Percentiles rank a stretch among this genome's conserved stretches.
These are phyloP conservation scores for Anguilla megastoma DNA, from an alignment of 2,797 vertebrate genomes.

Conservation along the genomic window DNA sequence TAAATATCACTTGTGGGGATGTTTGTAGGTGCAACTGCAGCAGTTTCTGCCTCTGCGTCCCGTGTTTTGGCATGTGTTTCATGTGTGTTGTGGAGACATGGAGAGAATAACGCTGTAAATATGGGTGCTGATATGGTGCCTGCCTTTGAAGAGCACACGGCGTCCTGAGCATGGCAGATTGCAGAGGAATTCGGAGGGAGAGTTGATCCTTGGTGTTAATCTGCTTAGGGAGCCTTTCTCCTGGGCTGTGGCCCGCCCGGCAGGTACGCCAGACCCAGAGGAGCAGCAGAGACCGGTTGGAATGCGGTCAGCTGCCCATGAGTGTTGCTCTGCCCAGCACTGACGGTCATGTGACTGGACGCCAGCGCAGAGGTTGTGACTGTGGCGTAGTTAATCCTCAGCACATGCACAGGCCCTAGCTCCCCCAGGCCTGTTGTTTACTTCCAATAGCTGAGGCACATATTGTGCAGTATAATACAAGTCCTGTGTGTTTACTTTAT, in stretches of 20 bases:
- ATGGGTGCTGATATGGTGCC: conserved; percentile 1
- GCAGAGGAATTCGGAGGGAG: conserved; percentile 20
- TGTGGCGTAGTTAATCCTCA: conserved; percentile 37
- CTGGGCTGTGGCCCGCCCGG: not conserved
- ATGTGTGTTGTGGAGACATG: conserved; percentile 31
- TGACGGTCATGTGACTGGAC: conserved; percentile 34
- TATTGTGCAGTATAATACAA: not conserved
- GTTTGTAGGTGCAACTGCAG: conserved; percentile 26
- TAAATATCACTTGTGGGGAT: not conserved
- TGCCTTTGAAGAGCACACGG: not conserved
- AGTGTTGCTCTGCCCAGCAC: conserved; percentile 24
- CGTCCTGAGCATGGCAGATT: not conserved
- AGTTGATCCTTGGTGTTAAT: conserved; percentile 34
- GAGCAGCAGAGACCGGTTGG: not conserved
- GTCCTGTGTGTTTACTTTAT: not conserved
- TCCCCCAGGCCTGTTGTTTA: conserved; percentile 10
- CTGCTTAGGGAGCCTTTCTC: conserved; percentile 36
- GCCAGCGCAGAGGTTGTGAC: not conserved
- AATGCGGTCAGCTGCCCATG: conserved; percentile 34
- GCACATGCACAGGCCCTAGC: conserved; percentile 33
- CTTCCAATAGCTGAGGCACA: not conserved
- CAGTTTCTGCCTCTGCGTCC: not conserved
- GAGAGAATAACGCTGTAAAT: conserved; percentile 27
- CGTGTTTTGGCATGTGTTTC: conserved; percentile 25
- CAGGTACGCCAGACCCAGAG: conserved; percentile 20